A percentile compares a stretch with the other conserved stretches of the same genome.
phyloP scores from a whole-genome alignment of 2,888 invertebrate species.

The Neocrepidodera transversa region DNA sequence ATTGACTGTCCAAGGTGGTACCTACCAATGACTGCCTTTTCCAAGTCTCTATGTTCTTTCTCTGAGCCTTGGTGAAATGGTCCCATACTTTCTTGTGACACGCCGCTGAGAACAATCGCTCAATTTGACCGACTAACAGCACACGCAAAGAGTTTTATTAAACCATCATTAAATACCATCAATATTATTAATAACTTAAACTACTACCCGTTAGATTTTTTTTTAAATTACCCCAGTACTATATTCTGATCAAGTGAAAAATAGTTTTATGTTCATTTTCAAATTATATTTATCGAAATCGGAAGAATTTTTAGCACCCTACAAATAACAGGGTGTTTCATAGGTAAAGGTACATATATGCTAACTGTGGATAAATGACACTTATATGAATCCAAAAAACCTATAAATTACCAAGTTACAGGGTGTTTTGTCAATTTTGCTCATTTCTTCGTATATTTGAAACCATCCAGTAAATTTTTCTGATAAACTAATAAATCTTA shows the following conservation, averaged over 20 bases:
- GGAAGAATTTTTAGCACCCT: too few species aligned
- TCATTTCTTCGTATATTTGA: too few species aligned
- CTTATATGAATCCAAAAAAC: too few species aligned
- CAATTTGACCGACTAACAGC: conserved; percentile 96
- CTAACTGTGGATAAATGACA: too few species aligned
- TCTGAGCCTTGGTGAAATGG: conserved; percentile 98
- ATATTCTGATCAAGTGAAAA: background rate
- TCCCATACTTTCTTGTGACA: conserved; percentile 99
- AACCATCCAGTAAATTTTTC: too few species aligned
- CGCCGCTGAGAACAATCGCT: conserved; percentile 95
- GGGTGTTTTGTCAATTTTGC: too few species aligned
- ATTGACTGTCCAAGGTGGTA: conserved; percentile 53
- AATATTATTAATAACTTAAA: conserved; percentile 11
- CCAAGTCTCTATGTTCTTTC: conserved; percentile 99
- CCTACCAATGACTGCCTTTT: conserved; percentile 95
- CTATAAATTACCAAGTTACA: too few species aligned
- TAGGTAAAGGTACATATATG: too few species aligned
- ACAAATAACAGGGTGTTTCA: too few species aligned
- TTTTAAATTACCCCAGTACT: background rate
- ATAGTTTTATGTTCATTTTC: conserved; percentile 2
- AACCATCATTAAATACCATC: conserved; percentile 22
- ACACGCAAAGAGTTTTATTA: conserved; percentile 59
- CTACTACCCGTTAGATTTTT: conserved; percentile 13
- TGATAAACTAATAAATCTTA: too few species aligned
- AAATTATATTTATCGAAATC: conserved; percentile 4